Conservation (phyloP, 2,888 invertebrate genomes). For the Entomobrya multifasciata region DNA sequence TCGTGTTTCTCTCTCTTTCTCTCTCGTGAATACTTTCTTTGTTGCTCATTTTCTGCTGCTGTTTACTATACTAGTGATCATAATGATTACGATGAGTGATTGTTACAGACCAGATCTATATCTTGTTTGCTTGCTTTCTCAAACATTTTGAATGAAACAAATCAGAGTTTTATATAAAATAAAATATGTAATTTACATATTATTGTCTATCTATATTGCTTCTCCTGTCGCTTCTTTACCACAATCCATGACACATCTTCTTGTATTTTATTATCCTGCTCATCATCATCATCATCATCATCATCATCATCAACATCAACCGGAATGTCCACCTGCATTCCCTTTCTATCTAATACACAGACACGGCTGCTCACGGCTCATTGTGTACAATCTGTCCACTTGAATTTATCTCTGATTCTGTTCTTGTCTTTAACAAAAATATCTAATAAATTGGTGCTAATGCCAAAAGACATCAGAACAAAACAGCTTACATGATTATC, state of each 20-base stretch:
- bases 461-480: background rate
- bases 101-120: slow-evolving; percentile 24
- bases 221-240: slow-evolving; percentile 54
- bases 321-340: slow-evolving; percentile 61
- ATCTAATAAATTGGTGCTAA: slow-evolving; percentile 47
- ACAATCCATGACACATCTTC: slow-evolving; percentile 47
- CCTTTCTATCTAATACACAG: background rate
- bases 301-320: slow-evolving; percentile 27
- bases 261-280: slow-evolving; percentile 65
- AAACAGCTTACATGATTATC: background rate
- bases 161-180: slow-evolving; percentile 1
- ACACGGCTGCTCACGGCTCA: background rate
- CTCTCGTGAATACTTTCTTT: no score
- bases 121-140: no score
- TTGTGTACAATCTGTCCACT: slow-evolving; percentile 51
- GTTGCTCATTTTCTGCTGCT: no score
- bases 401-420: slow-evolving; percentile 39
- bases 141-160: slow-evolving; percentile 21
- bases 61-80: no score
- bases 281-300: slow-evolving; percentile 47
- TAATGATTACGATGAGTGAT: slow-evolving; percentile 43
- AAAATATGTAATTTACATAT: slow-evolving; percentile 47
- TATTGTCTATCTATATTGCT: slow-evolving; percentile 44
- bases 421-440: slow-evolving; percentile 24
- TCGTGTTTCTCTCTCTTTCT: background rate